Evolutionary conservation across 92 coral and sea anemone species (phyloP), one percentile per base, ranked within the genome.

Genomic region (Montipora capitata): DNA sequence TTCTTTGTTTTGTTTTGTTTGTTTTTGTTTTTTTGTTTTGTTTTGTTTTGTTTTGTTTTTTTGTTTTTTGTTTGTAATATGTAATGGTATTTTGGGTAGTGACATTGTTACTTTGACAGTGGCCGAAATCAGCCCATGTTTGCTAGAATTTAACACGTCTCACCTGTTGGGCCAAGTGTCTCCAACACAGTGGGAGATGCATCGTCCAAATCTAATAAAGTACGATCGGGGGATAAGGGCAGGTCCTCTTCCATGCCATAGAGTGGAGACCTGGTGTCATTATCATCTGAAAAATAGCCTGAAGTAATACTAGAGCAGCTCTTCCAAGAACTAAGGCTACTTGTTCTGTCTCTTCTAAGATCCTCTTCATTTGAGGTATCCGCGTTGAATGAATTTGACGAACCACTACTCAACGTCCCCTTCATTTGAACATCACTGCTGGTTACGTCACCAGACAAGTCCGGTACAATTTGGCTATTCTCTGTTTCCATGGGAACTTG

Each of bases 251-350:
- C 88, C 81, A 64, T 43, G 4, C 41, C 39, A 42, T 52, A 45
- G 71, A 70, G 12, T 15, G 89, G 84, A 0, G 87, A 79, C 27
- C 72, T 58, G 49, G 43, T 8, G 7, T 44, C 61, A 27, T 51
- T 61, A 7, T 88, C 91, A 72, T 88, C 91, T 10, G 91, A 88
- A 35, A 13, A 10, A 38, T 88, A 88, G 15, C 91, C 91, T 20
- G 91, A 88, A 0, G 91, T 78, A 18, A 88, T 65, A 63, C 91
- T 88, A 8, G 91, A 88, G 11, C 65, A 68, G 35, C 91, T 80
- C 82, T 70, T 76, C 90, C 90, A 86, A 13, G 90, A 86, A 9
- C 49, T 51, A 4, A 86, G 43, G 12, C 87, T 57, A 39, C 39
- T 39, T 8, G 59, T 72, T 18, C 70, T 58, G 0, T 43, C 61